Percentiles rank a stretch among this genome's conserved stretches.
phyloP scores from a whole-genome alignment of 1,140 invertebrate genomes.

The Galleria mellonella region DNA sequence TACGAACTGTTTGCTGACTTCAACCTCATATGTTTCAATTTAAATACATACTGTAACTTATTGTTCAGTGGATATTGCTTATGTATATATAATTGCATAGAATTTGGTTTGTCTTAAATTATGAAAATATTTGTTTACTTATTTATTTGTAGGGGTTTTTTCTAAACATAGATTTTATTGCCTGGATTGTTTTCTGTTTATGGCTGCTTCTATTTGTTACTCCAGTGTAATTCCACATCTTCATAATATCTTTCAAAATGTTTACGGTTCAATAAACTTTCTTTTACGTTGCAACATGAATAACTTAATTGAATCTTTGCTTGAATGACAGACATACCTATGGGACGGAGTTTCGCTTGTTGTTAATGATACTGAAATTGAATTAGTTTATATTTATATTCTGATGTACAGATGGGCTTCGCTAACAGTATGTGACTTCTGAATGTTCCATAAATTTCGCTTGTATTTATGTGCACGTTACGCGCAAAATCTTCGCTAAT shows the following conservation, averaged over 20 bases:
- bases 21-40: background rate
- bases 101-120: no score
- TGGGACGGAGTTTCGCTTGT: background rate
- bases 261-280: conserved; percentile 61
- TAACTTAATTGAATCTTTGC: background rate
- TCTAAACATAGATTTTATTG: conserved; percentile 21
- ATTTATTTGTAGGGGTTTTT: no score
- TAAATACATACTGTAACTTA: background rate
- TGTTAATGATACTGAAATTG: background rate
- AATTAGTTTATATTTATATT: no score
- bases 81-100: no score
- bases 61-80: no score
- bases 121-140: no score
- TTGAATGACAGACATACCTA: background rate
- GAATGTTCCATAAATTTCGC: no score
- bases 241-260: conserved; percentile 60
- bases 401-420: no score
- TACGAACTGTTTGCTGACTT: conserved; percentile 16
- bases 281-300: conserved; percentile 3
- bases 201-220: conserved; percentile 14
- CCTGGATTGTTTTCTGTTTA: conserved; percentile 21
- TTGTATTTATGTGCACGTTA: no score
- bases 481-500: no score
- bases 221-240: conserved; percentile 39
- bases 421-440: no score